phyloP scores from a whole-genome alignment of 2,888 invertebrate genomes.

The Perdita meconis region DNA sequence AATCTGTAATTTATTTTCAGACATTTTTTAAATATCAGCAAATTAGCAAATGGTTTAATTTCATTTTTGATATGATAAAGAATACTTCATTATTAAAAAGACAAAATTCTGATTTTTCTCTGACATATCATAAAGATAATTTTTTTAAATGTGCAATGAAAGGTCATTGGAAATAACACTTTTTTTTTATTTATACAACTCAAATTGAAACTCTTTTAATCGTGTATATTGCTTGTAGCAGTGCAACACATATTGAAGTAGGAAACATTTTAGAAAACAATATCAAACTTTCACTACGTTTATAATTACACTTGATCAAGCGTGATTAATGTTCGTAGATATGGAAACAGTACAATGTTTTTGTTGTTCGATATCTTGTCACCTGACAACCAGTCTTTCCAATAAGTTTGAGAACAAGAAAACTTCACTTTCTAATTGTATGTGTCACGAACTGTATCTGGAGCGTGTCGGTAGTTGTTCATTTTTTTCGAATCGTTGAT shows the following conservation, averaged over 20 bases:
- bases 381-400: conserved; percentile 11
- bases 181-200: background rate
- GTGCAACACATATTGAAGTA: background rate
- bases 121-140: too few relatives aligned
- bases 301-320: background rate
- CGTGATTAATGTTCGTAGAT: background rate
- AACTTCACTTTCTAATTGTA: conserved; percentile 36
- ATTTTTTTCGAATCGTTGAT: conserved; percentile 15
- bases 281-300: background rate
- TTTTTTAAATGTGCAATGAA: too few relatives aligned
- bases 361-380: background rate
- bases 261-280: background rate
- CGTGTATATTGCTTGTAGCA: background rate
- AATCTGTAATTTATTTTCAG: too few relatives aligned
- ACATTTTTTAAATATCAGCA: too few relatives aligned
- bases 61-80: too few relatives aligned
- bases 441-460: background rate
- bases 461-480: background rate
- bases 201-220: background rate
- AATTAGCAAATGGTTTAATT: too few relatives aligned
- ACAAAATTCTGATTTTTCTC: too few relatives aligned
- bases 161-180: too few relatives aligned
- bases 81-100: too few relatives aligned
- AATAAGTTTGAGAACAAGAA: background rate
- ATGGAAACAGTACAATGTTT: conserved; percentile 5